Base-by-base conservation (phyloP, 2,113 vertebrate species). In the Perognathus longimembris region DNA sequence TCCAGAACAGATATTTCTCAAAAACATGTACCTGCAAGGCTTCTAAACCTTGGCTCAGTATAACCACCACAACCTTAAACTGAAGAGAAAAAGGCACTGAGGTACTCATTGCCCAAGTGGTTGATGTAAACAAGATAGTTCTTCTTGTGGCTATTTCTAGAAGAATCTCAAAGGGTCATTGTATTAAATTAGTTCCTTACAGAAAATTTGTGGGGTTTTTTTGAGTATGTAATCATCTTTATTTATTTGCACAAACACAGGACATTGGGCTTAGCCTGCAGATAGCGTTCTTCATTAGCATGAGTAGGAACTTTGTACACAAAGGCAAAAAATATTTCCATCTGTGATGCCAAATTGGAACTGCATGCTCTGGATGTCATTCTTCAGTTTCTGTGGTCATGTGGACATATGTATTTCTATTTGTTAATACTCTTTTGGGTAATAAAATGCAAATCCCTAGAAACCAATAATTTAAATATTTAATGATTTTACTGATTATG, bases 221-320 rank as follows among this genome's bases (percentile, higher is more conserved):
- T 98, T 97, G 91, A 91, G 88, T 96, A 96, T 93, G 83, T 91
- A 98, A 97, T 97, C 95, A 93, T 26, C 96, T 95, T 95, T 96
- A 96, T 95, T 97, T 94, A 97, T 94, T 95, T 98, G 93, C 93
- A 97, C 40, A 94, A 96, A 96, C 73, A 97, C 40, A 97, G 97
- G 90, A 98, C 97, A 96, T 77, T 76, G 75, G 93, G 97, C 95
- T 98, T 96, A 85, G 91, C 63, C 96, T 94, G 96, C 92, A 97
- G 95, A 96, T 90, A 91, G 97, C 94, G 95, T 96, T 97, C 97
- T 93, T 96, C 92, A 89, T 92, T 96, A 96, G 87, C 54, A 64
- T 82, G 73, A 94, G 38, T 3, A 88, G 91, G 96, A 96, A 96
- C 94, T 92, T 94, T 50, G 84, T 92, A 93, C 71, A 6, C 86